These are phyloP conservation scores for Rhynchopsitta pachyrhyncha DNA, from an alignment of 2,113 vertebrate genomes.

Conservation along the genomic window DNA sequence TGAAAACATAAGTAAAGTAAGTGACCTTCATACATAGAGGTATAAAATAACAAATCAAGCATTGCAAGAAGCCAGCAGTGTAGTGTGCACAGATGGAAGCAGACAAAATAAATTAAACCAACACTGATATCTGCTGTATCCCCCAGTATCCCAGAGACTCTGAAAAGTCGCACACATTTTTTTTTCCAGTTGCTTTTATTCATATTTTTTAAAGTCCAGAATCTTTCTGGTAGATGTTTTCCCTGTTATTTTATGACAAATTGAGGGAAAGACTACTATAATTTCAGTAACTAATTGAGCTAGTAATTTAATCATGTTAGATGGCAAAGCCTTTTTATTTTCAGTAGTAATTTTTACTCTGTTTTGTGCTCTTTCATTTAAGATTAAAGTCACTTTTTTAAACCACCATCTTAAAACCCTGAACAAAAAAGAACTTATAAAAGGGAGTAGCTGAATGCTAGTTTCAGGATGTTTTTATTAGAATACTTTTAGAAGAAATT, in stretches of 20 bases:
- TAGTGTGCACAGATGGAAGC: neutral
- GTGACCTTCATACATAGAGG: neutral
- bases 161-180: neutral
- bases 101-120: slow-evolving; percentile 40
- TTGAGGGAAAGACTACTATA: neutral
- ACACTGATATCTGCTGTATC: neutral
- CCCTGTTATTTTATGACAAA: neutral
- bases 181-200: neutral
- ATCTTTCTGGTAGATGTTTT: neutral
- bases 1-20: slow-evolving; percentile 45
- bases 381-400: neutral
- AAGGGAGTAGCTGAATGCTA: neutral
- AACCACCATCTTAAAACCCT: neutral
- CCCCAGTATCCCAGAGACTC: neutral
- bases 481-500: slow-evolving; percentile 56
- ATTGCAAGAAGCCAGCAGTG: neutral
- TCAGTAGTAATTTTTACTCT: neutral
- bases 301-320: neutral
- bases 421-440: neutral
- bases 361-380: neutral
- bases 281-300: neutral
- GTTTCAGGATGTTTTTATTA: slow-evolving; percentile 58
- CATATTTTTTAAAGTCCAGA: neutral
- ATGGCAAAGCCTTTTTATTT: neutral
- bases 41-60: slow-evolving; percentile 51